Evolutionary conservation across 2,888 invertebrate genomes (phyloP), one percentile per base, ranked within the genome.

Genomic region (Lysandra coridon): DNA sequence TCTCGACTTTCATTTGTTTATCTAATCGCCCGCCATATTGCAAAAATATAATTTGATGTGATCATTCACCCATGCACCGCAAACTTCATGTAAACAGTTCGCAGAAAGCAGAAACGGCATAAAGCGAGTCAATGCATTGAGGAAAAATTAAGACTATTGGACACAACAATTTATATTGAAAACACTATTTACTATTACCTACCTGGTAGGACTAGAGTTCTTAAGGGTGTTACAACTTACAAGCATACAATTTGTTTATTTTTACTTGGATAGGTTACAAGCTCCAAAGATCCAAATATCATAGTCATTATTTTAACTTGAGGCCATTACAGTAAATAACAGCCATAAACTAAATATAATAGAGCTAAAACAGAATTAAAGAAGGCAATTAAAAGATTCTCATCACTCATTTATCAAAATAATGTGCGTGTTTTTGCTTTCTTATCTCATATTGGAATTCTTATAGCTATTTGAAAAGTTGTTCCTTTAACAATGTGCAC

Each of bases 21-120:
- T 76, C 76, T 30, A 76, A 57, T 57, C 30, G 33, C 33, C 33
- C 6, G 53, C 76, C 33, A 53, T 76, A 17, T 33, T 57, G 44
- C n/a, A 74, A 23, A 74, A 74, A 74, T 44, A 74, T 44, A 74
- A 44, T 74, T 23, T 44, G 23, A 40, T 44, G 44, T 44, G 74
- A 44, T 74, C 40, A n/a, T 73, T 73, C 40, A 73, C 37, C 40
- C 40, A 64, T 30, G 64, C 30, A 62, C 30, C 69, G 23, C 69
- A 14, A 37, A 1, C 69, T 17, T 57, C 14, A 37, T 33, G 37
- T 69, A 69, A 69, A 69, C 37, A 69, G 69, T 69, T 5, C 33
- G 1, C 69, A 37, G 69, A 69, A 57, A 57, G 1, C 69, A 37
- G 69, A 69, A 57, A 57, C 14, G 57, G 4, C 17, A 17, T 57